phyloP scores from a whole-genome alignment of 2,797 vertebrate species.

The Aulostomus chinensis region DNA sequence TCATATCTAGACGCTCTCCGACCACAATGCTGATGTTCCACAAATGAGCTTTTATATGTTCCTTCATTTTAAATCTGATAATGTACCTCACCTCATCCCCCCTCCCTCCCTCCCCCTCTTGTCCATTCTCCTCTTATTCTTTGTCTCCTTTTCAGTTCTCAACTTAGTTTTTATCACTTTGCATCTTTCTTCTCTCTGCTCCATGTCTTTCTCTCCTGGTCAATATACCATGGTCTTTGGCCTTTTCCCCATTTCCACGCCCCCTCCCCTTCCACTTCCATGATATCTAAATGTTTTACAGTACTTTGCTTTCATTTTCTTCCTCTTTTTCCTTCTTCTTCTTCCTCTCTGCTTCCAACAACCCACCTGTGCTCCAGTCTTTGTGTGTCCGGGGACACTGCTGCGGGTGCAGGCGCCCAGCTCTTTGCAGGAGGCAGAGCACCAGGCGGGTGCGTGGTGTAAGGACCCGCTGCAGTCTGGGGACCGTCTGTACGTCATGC shows the following conservation, averaged over 20 bases:
- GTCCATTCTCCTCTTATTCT: constrained; percentile 42
- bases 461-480: constrained; percentile 95
- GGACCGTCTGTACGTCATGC: constrained; percentile 94
- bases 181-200: constrained; percentile 25
- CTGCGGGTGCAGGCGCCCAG: constrained; percentile 87
- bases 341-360: constrained; percentile 41
- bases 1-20: constrained; percentile 67
- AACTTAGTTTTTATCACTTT: constrained; percentile 55
- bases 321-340: constrained; percentile 39
- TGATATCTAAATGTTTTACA: constrained; percentile 47
- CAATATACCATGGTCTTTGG: constrained; percentile 48
- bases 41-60: constrained; percentile 77
- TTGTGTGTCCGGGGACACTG: constrained; percentile 93
- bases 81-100: constrained; percentile 65
- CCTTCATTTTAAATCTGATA: constrained; percentile 76
- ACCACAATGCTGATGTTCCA: constrained; percentile 72
- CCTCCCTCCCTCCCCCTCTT: constrained; percentile 16
- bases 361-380: constrained; percentile 81
- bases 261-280: constrained; percentile 43
- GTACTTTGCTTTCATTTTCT: constrained; percentile 56
- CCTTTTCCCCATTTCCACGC: constrained; percentile 41
- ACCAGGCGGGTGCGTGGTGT: constrained; percentile 95
- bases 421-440: constrained; percentile 90
- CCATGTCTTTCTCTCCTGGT: constrained; percentile 39
- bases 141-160: constrained; percentile 55